These are phyloP conservation scores for Fopius arisanus DNA, from an alignment of 1,140 invertebrate species.

Conservation along the genomic window DNA sequence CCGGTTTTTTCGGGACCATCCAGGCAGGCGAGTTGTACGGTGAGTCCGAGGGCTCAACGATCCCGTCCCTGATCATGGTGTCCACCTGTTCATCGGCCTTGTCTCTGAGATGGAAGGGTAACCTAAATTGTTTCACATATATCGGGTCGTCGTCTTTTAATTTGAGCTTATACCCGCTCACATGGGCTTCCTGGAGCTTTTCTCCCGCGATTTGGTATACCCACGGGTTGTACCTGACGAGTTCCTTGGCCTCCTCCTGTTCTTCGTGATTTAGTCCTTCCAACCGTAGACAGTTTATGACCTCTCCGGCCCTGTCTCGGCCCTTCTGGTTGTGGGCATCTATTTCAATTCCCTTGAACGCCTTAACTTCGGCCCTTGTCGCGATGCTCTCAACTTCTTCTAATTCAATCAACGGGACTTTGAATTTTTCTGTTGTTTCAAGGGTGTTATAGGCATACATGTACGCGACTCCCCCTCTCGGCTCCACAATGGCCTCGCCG, in stretches of 20 bases:
- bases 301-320: neutral
- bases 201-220: too few species aligned
- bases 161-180: too few species aligned
- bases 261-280: neutral
- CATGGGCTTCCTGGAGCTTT: too few species aligned
- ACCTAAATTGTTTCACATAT: too few species aligned
- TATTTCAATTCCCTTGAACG: neutral
- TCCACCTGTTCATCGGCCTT: too few species aligned
- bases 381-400: neutral
- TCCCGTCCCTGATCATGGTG: too few species aligned
- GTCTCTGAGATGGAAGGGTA: too few species aligned
- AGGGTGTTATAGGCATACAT: neutral
- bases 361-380: neutral
- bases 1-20: too few species aligned
- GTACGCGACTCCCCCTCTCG: neutral
- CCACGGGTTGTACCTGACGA: neutral
- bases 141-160: too few species aligned
- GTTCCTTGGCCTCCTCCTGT: neutral
- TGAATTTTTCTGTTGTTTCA: neutral
- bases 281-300: neutral
- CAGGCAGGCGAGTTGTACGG: too few species aligned
- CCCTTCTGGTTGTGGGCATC: neutral
- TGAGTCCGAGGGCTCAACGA: too few species aligned
- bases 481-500: neutral
- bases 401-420: neutral